A percentile compares a stretch with the other conserved stretches of the same genome.
These are phyloP conservation scores for Pammene fasciana DNA, from an alignment of 2,888 invertebrate genomes.

Conservation along the genomic window DNA sequence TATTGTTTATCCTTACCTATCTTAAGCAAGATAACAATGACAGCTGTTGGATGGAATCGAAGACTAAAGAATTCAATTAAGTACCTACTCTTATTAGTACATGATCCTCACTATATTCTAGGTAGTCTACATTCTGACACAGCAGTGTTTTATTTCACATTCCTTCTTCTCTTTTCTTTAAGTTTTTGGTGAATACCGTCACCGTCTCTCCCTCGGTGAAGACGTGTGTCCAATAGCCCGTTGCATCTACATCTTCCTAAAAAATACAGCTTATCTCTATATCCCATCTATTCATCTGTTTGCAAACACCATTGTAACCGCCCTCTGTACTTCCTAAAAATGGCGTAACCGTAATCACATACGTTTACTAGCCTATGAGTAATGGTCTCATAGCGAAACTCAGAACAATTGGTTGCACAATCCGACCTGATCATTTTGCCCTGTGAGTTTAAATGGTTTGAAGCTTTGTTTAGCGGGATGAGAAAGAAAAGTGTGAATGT, in stretches of 20 bases:
- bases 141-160: too few relatives aligned
- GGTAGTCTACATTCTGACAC: too few relatives aligned
- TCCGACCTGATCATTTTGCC: constrained; percentile 36
- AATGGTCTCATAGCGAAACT: constrained; percentile 29
- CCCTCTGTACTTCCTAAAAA: constrained; percentile 20
- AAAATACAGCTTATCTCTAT: not conserved
- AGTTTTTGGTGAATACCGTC: too few relatives aligned
- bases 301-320: constrained; percentile 34
- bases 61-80: too few relatives aligned
- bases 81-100: too few relatives aligned
- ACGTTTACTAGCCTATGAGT: constrained; percentile 30
- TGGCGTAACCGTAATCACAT: constrained; percentile 26
- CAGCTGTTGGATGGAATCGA: not conserved
- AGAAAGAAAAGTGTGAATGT: not conserved
- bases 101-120: too few relatives aligned
- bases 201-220: too few relatives aligned
- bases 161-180: too few relatives aligned
- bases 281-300: not conserved
- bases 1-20: too few relatives aligned
- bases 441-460: constrained; percentile 22
- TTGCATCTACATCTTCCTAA: not conserved
- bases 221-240: too few relatives aligned
- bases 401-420: constrained; percentile 41
- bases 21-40: not conserved
- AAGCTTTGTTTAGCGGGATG: constrained; percentile 21